These are phyloP conservation scores for Porites lobata DNA, from an alignment of 92 coral and sea anemone genomes.

Conservation along the genomic window DNA sequence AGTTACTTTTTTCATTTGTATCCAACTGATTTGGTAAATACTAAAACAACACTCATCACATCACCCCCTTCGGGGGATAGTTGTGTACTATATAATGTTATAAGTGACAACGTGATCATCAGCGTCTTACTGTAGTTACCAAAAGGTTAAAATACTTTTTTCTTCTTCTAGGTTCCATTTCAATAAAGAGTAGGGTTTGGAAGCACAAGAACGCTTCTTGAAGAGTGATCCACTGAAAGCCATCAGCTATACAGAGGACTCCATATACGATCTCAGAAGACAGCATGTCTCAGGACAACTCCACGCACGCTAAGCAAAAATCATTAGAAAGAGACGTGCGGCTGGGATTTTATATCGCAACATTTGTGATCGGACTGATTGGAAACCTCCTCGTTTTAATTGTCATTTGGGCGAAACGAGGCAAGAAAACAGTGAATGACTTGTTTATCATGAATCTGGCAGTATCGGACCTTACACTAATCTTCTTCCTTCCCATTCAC, in stretches of 20 bases:
- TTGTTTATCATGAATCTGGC: slow-evolving; percentile 90
- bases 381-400: slow-evolving; percentile 82
- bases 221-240: no score
- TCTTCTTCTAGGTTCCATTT: no score
- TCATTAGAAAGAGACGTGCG: slow-evolving; percentile 45
- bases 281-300: slow-evolving; percentile 25
- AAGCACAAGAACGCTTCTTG: no score
- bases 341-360: slow-evolving; percentile 71
- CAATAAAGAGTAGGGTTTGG: no score
- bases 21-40: no score
- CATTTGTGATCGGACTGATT: slow-evolving; percentile 76
- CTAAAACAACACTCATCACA: no score
- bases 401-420: slow-evolving; percentile 74
- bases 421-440: slow-evolving; percentile 82
- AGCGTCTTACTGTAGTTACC: no score
- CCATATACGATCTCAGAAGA: neutral
- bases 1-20: no score
- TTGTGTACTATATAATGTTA: no score
- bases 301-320: neutral
- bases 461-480: slow-evolving; percentile 75
- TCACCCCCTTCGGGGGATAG: no score
- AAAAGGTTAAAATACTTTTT: no score
- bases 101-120: no score
- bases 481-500: slow-evolving; percentile 84
- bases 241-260: neutral